These are phyloP conservation scores for Epinephelus cyanopodus DNA, from an alignment of 2,113 vertebrate species.

Conservation along the genomic window DNA sequence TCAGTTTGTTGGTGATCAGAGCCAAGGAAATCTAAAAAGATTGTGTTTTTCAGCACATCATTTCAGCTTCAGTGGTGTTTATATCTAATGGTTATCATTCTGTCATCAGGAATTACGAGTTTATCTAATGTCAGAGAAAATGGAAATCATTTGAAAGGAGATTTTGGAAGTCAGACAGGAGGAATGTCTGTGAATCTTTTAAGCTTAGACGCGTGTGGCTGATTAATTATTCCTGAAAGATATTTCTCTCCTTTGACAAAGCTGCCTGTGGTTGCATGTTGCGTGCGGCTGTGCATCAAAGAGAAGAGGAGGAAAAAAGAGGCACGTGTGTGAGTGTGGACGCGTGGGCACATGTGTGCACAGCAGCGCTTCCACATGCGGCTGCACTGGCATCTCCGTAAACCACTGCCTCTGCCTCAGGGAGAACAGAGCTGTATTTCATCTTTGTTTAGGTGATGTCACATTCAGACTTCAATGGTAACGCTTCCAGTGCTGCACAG, in stretches of 20 bases:
- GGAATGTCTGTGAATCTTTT: conserved; percentile 41
- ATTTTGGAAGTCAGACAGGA: conserved; percentile 34
- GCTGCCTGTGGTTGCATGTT: conserved; percentile 35
- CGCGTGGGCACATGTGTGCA: conserved; percentile 27
- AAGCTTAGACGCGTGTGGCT: neutral
- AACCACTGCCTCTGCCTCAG: conserved; percentile 36
- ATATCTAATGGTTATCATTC: conserved; percentile 45
- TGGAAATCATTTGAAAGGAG: conserved; percentile 6
- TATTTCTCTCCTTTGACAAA: conserved; percentile 42
- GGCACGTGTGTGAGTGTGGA: conserved; percentile 3
- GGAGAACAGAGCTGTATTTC: conserved; percentile 47
- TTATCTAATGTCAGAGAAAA: conserved; percentile 48
- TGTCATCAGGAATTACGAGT: conserved; percentile 57
- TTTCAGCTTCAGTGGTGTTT: conserved; percentile 32
- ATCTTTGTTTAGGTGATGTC: conserved; percentile 71
- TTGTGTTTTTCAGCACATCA: conserved; percentile 28
- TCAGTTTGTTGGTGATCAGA: conserved; percentile 28
- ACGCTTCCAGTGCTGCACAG: conserved; percentile 24
- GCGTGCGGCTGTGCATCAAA: conserved; percentile 39
- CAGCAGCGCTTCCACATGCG: conserved; percentile 52
- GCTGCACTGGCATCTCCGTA: conserved; percentile 44
- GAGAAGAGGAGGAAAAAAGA: neutral
- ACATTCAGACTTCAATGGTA: conserved; percentile 47
- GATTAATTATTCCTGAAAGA: conserved; percentile 23
- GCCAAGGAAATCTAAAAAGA: conserved; percentile 12